phyloP scores from a whole-genome alignment of 2,888 invertebrate species.

The Hipparchia semele region DNA sequence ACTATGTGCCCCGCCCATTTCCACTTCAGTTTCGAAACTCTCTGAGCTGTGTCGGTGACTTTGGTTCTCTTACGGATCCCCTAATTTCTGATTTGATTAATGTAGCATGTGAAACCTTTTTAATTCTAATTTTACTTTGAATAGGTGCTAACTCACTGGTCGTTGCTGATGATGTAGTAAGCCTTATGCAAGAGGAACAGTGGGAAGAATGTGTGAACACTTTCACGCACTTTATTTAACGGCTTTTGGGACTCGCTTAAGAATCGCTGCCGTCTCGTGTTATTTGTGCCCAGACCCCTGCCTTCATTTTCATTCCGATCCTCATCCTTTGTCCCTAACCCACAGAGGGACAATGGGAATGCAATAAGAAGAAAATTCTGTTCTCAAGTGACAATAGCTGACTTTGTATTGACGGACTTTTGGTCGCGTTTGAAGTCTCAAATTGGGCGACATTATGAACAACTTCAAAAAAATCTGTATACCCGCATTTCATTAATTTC shows the following conservation, averaged over 20 bases:
- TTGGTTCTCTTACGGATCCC: no score
- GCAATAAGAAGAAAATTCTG: conserved; percentile 28
- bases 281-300: not conserved
- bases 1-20: no score
- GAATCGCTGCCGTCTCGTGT: not conserved
- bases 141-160: no score
- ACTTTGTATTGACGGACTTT: conserved; percentile 21
- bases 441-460: not conserved
- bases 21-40: no score
- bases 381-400: conserved; percentile 22
- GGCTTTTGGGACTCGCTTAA: not conserved
- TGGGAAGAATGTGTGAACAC: no score
- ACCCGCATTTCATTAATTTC: not conserved
- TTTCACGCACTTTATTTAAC: no score
- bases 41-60: no score
- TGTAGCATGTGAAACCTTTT: no score
- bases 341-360: conserved; percentile 27
- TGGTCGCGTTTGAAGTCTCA: not conserved
- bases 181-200: no score
- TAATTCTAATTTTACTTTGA: no score
- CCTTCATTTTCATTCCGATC: conserved; percentile 9
- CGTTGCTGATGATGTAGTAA: no score
- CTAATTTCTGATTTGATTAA: no score
- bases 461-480: not conserved
- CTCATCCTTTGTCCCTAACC: conserved; percentile 20